phyloP scores from a whole-genome alignment of 2,113 vertebrate genomes.

The Phainopepla nitens region DNA sequence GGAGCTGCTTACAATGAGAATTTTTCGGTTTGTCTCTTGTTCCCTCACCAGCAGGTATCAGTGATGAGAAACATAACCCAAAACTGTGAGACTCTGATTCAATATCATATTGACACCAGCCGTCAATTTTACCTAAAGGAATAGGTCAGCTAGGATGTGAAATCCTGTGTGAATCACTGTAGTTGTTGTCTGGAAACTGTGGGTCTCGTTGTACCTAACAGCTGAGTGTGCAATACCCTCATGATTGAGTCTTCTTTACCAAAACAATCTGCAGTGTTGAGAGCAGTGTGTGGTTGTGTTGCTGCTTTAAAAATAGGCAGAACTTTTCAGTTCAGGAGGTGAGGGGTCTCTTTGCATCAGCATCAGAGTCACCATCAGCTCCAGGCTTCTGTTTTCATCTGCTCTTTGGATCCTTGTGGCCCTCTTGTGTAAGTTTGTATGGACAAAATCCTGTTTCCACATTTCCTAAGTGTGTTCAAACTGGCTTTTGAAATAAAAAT shows the following conservation, averaged over 20 bases:
- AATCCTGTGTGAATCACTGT: not conserved
- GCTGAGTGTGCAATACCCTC: not conserved
- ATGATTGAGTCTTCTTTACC: not conserved
- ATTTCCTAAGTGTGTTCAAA: not conserved
- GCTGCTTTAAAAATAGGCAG: not conserved
- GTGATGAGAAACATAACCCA: not conserved
- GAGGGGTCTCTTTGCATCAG: not conserved
- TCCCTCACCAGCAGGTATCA: not conserved
- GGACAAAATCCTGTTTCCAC: not conserved
- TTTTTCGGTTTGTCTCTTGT: not conserved
- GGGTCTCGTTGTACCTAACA: not conserved
- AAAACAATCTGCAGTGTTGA: not conserved
- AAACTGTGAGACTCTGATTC: not conserved
- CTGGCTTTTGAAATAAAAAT: not conserved
- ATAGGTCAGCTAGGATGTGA: not conserved
- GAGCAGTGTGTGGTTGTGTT: not conserved
- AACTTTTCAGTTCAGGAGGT: not conserved
- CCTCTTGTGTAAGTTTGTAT: not conserved
- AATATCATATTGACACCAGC: not conserved
- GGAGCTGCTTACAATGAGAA: not conserved
- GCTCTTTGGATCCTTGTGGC: not conserved
- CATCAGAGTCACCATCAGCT: not conserved
- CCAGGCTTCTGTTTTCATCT: not conserved
- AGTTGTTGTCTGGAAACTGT: not conserved
- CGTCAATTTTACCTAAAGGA: not conserved